Percentiles rank a stretch among this genome's conserved stretches.
Conservation (phyloP, 2,888 invertebrate species). For the Meteorus colon region DNA sequence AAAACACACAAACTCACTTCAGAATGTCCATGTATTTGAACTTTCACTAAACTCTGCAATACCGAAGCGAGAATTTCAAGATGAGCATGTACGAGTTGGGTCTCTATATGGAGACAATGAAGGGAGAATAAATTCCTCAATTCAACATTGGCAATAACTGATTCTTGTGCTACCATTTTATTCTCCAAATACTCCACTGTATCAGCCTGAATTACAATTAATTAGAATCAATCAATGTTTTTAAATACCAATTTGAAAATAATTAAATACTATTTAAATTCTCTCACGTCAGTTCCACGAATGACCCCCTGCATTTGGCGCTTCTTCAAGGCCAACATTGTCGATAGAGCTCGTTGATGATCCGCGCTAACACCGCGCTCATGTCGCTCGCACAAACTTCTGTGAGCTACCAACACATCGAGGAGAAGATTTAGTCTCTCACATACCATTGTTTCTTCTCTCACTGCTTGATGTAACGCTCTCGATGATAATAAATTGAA, state of each 20-base stretch:
- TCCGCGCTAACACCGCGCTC: conserved; percentile 78
- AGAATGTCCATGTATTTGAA: conserved; percentile 75
- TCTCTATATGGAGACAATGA: conserved; percentile 79
- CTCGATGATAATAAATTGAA: conserved; percentile 74
- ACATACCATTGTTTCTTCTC: conserved; percentile 76
- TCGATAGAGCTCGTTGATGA: conserved; percentile 78
- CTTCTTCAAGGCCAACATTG: conserved; percentile 78
- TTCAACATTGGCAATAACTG: conserved; percentile 78
- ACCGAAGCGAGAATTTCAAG: conserved; percentile 78
- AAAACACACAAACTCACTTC: conserved; percentile 71
- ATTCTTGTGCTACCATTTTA: conserved; percentile 79
- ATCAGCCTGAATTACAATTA: conserved; percentile 74
- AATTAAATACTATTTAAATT: conserved; percentile 12
- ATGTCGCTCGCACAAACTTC: conserved; percentile 78
- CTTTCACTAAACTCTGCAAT: conserved; percentile 76
- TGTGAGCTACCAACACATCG: conserved; percentile 76
- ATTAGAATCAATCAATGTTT: neutral
- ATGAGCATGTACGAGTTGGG: conserved; percentile 78
- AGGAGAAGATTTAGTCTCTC: conserved; percentile 76
- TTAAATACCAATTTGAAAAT: neutral
- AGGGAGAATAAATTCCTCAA: conserved; percentile 78
- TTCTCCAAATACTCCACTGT: conserved; percentile 78
- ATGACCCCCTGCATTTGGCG: conserved; percentile 79
- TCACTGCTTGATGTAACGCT: conserved; percentile 75
- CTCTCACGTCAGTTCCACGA: conserved; percentile 77